These are phyloP conservation scores for Pipa parva DNA, from an alignment of 2,113 vertebrate genomes.

Conservation along the genomic window DNA sequence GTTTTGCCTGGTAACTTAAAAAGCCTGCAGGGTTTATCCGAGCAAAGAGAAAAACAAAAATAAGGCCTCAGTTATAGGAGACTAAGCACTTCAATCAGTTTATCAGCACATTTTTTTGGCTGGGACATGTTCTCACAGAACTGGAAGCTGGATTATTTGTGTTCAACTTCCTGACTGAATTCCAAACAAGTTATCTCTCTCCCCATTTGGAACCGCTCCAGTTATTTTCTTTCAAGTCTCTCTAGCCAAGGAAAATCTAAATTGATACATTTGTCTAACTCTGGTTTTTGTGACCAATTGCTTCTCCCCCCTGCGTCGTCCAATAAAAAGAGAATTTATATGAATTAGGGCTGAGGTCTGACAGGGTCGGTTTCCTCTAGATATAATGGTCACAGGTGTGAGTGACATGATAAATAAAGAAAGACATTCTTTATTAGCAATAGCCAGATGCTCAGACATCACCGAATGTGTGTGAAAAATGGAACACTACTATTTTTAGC, in stretches of 20 bases:
- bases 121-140: conserved; percentile 16
- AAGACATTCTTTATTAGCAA: neutral
- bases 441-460: too few relatives aligned
- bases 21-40: conserved; percentile 1
- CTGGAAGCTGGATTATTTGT: conserved; percentile 10
- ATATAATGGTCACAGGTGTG: neutral
- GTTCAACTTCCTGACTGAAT: conserved; percentile 14
- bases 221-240: neutral
- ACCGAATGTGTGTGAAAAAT: too few relatives aligned
- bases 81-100: conserved; percentile 6
- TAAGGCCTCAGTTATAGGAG: neutral
- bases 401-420: neutral
- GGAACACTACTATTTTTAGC: too few relatives aligned
- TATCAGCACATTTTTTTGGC: conserved; percentile 20
- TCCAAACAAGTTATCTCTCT: neutral
- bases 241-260: neutral
- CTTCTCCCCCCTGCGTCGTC: neutral
- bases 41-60: neutral
- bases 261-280: neutral
- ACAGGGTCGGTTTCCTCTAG: neutral
- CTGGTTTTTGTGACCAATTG: neutral
- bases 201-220: neutral
- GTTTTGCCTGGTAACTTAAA: conserved; percentile 4
- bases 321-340: neutral
- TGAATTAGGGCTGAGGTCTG: neutral